Conservation (phyloP, 2,888 invertebrate species). For the Blera fallax region DNA sequence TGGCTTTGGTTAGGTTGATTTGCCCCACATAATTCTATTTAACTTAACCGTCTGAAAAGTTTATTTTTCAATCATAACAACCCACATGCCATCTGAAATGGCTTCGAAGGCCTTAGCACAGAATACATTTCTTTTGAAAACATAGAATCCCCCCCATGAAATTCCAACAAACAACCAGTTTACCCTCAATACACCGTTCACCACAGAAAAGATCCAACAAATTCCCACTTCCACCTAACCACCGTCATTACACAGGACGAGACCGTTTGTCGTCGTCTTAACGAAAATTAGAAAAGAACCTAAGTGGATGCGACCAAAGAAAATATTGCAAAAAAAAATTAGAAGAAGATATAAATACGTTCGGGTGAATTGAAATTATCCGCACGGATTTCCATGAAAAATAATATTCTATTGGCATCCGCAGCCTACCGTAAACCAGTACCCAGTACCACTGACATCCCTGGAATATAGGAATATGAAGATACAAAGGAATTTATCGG, state of each 20-base stretch:
- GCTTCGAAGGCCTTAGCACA: neutral
- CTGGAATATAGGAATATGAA: slow-evolving; percentile 34
- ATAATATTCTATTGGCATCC: slow-evolving; percentile 65
- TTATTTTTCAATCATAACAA: neutral
- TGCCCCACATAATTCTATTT: too few species aligned
- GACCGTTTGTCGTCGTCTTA: slow-evolving; percentile 57
- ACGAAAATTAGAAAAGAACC: slow-evolving; percentile 60
- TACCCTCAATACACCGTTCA: slow-evolving; percentile 8
- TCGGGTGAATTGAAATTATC: slow-evolving; percentile 67
- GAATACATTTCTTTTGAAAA: too few species aligned
- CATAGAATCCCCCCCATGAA: neutral
- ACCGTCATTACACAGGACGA: neutral
- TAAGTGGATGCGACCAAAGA: slow-evolving; percentile 50
- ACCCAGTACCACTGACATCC: neutral
- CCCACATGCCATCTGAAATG: neutral
- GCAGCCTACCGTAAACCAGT: slow-evolving; percentile 40
- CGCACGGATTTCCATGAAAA: slow-evolving; percentile 71
- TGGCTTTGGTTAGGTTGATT: too few species aligned
- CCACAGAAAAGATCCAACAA: slow-evolving; percentile 43
- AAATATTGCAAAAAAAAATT: slow-evolving; percentile 5
- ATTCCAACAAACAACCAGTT: slow-evolving; percentile 35
- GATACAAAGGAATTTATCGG: slow-evolving; percentile 59
- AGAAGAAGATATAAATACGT: slow-evolving; percentile 41
- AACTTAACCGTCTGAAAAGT: neutral
- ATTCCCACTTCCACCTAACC: slow-evolving; percentile 26